Conservation (phyloP, 2,888 invertebrate species). For the Polydrusus cervinus region DNA sequence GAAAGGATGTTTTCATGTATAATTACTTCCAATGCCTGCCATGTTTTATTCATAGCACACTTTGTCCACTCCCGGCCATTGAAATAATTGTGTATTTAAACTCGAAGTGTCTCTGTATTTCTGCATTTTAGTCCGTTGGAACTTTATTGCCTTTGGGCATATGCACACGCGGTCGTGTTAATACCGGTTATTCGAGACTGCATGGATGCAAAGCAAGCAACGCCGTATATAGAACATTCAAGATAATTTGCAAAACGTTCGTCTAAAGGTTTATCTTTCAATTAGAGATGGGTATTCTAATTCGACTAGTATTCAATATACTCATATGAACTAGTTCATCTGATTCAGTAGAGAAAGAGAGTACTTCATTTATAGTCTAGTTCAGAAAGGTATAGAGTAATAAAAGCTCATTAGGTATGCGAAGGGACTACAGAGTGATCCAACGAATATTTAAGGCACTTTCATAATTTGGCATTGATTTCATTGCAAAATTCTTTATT, state of each 20-base stretch:
- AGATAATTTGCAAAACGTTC: conserved; percentile 5
- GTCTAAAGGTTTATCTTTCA: conserved; percentile 1
- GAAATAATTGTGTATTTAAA: conserved; percentile 7
- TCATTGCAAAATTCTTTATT: too few relatives aligned
- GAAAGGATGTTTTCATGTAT: background rate
- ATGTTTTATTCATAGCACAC: conserved; percentile 17
- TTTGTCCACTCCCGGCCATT: conserved; percentile 5
- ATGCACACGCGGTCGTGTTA: conserved; percentile 20
- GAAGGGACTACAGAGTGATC: too few relatives aligned
- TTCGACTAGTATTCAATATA: too few relatives aligned
- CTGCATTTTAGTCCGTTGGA: conserved; percentile 20
- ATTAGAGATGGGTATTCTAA: too few relatives aligned
- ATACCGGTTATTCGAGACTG: conserved; percentile 28
- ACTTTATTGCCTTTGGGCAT: conserved; percentile 21
- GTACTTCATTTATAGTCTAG: too few relatives aligned
- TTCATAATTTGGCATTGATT: too few relatives aligned
- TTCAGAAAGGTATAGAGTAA: too few relatives aligned
- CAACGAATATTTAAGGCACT: too few relatives aligned
- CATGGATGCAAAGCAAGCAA: conserved; percentile 9
- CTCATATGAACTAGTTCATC: too few relatives aligned
- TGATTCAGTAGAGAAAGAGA: too few relatives aligned
- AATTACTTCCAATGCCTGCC: background rate
- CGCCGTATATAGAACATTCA: conserved; percentile 3
- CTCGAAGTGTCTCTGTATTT: conserved; percentile 22
- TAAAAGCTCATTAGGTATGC: too few relatives aligned